Percentiles rank a stretch among this genome's conserved stretches.
Evolutionary conservation across 2,113 vertebrate species (phyloP).

Genomic region (Corythaixoides concolor): DNA sequence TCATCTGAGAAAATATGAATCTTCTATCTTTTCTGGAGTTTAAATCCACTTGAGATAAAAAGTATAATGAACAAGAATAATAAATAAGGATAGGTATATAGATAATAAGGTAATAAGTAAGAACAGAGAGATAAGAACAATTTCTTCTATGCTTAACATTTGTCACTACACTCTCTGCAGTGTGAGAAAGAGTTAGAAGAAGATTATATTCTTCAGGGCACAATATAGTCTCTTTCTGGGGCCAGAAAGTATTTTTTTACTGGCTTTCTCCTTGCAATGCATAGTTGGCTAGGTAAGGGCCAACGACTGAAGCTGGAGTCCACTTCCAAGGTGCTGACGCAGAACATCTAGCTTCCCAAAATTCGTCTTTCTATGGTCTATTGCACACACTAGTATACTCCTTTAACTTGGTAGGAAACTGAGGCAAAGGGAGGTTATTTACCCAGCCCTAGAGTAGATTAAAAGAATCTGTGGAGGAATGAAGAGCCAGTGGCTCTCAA

Average conservation of each 20-base stretch:
- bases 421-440: neutral
- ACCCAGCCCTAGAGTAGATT: neutral
- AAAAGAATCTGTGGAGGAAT: neutral
- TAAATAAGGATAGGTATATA: neutral
- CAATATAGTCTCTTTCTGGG: neutral
- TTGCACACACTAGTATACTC: too few species aligned
- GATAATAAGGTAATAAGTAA: neutral
- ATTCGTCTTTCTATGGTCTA: rapidly evolving
- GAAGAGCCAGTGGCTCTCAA: neutral
- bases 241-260: neutral
- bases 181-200: neutral
- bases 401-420: neutral
- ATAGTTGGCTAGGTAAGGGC: neutral
- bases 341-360: neutral
- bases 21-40: neutral
- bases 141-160: neutral
- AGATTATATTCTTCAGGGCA: neutral
- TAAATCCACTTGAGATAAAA: neutral
- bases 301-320: neutral
- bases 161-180: neutral
- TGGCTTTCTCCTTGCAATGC: neutral
- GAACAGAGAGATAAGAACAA: neutral
- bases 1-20: neutral
- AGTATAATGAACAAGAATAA: neutral
- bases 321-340: neutral